Evolutionary conservation across 2,888 invertebrate genomes (phyloP).

Genomic region (Tanypteryx hageni): DNA sequence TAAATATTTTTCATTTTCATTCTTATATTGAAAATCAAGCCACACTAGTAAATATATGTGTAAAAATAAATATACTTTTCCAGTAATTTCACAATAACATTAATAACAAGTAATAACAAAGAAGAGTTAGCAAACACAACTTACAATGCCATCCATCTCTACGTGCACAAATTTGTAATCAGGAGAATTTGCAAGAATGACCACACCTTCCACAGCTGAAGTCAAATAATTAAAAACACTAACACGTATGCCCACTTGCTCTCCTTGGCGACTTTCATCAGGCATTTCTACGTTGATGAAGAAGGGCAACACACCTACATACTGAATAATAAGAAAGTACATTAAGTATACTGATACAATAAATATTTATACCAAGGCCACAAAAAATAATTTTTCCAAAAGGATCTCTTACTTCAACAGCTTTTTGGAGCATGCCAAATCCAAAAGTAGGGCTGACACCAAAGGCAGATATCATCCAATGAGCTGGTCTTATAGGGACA

Average conservation of each 20-base stretch:
- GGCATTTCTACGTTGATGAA: conserved; percentile 97
- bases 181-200: conserved; percentile 89
- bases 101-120: background rate
- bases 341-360: background rate
- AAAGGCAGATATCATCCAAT: conserved; percentile 96
- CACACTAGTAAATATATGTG: background rate
- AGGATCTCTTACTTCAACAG: conserved; percentile 81
- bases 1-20: background rate
- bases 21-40: background rate
- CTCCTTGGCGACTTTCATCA: conserved; percentile 88
- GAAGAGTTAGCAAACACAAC: conserved; percentile 64
- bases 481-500: conserved; percentile 89
- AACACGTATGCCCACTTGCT: conserved; percentile 94
- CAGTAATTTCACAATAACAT: background rate
- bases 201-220: conserved; percentile 88
- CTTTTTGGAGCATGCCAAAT: conserved; percentile 89
- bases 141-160: conserved; percentile 89
- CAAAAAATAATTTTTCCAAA: conserved; percentile 32
- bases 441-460: conserved; percentile 92
- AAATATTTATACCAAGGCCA: background rate
- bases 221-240: conserved; percentile 96
- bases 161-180: conserved; percentile 96
- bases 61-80: background rate
- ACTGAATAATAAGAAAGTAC: conserved; percentile 77
- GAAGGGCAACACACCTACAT: conserved; percentile 93